A percentile compares a stretch with the other conserved stretches of the same genome.
Conservation (phyloP, 2,797 vertebrate genomes). For the Cercopithecus neglectus region DNA sequence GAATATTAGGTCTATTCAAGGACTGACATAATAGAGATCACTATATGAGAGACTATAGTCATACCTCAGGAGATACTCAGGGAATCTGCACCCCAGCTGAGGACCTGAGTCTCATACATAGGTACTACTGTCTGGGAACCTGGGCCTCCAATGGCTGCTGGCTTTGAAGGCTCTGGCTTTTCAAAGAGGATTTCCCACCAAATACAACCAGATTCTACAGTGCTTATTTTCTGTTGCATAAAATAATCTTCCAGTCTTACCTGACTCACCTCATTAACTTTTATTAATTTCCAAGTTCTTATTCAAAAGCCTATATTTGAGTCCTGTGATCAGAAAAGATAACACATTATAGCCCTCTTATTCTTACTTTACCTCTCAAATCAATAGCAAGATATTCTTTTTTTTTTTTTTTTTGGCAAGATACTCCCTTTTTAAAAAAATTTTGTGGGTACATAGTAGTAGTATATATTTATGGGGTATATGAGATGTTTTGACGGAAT, state of each 20-base stretch:
- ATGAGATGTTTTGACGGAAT: too few relatives aligned
- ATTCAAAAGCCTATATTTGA: background rate
- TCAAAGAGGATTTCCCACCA: background rate
- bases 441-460: too few relatives aligned
- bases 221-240: background rate
- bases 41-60: background rate
- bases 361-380: background rate
- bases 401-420: too few relatives aligned
- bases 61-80: background rate
- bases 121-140: background rate
- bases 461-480: too few relatives aligned
- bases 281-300: background rate
- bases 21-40: background rate
- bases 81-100: background rate
- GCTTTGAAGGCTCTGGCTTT: background rate
- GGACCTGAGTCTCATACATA: background rate
- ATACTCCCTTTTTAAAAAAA: too few relatives aligned
- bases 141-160: background rate
- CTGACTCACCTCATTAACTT: background rate
- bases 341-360: background rate
- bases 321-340: background rate
- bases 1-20: background rate
- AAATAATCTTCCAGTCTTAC: background rate
- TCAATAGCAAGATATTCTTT: background rate
- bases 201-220: background rate